A percentile compares a stretch with the other conserved stretches of the same genome.
These are phyloP conservation scores for Coelopa pilipes DNA, from an alignment of 2,888 invertebrate species.

Conservation along the genomic window DNA sequence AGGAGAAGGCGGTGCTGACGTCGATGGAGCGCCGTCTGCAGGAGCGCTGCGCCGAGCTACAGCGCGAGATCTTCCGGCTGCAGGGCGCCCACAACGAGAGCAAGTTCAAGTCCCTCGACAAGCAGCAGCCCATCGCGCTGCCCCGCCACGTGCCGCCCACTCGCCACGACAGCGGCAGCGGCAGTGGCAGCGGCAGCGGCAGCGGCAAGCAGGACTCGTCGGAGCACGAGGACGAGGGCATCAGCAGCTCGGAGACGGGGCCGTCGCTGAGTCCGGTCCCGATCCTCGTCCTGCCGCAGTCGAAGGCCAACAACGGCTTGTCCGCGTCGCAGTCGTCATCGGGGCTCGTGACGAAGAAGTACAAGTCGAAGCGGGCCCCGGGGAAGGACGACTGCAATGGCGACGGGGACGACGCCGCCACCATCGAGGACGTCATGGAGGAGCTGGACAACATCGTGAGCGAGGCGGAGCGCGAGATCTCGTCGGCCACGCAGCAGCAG, in stretches of 20 bases:
- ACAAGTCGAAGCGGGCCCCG: constrained; percentile 34
- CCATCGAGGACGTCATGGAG: constrained; percentile 88
- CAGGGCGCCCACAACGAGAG: constrained; percentile 67
- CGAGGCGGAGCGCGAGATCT: constrained; percentile 79
- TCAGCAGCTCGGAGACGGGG: constrained; percentile 81
- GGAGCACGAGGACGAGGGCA: constrained; percentile 88
- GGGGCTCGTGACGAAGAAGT: too few relatives aligned
- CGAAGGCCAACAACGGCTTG: too few relatives aligned
- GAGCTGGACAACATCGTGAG: constrained; percentile 86
- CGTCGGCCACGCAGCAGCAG: constrained; percentile 40
- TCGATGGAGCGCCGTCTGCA: constrained; percentile 80
- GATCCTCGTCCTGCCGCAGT: constrained; percentile 64
- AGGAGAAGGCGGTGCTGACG: constrained; percentile 79
- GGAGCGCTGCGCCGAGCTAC: constrained; percentile 79
- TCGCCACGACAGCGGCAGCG: constrained; percentile 63
- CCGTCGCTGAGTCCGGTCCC: constrained; percentile 79
- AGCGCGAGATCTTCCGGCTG: constrained; percentile 74
- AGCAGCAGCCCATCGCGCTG: constrained; percentile 61
- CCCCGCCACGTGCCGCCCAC: constrained; percentile 63
- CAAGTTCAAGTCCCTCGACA: constrained; percentile 62
- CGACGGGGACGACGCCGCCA: constrained; percentile 73
- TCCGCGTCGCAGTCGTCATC: too few relatives aligned
- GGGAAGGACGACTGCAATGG: constrained; percentile 30
- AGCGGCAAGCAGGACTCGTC: constrained; percentile 67
- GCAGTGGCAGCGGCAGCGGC: too few relatives aligned